A percentile compares a stretch with the other conserved stretches of the same genome.
phyloP scores from a whole-genome alignment of 2,113 vertebrate genomes.

The Chrysemys picta region DNA sequence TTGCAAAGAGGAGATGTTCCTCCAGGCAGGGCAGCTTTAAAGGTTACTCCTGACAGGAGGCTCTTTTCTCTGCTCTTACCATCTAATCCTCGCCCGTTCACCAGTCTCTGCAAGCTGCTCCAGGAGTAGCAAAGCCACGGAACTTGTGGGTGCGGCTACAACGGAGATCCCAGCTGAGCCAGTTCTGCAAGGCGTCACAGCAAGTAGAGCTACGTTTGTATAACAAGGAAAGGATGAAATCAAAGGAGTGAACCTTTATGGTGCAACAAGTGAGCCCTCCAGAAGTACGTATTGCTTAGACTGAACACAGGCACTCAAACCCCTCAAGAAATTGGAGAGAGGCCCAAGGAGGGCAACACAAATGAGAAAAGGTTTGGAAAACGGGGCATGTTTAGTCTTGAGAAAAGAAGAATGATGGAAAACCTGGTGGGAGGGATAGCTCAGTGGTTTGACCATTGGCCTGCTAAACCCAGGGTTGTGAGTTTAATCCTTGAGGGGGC shows the following conservation, averaged over 20 bases:
- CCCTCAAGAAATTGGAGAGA: neutral
- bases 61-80: neutral
- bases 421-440: no score
- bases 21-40: neutral
- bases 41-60: slow-evolving; percentile 23
- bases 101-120: neutral
- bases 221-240: slow-evolving; percentile 50
- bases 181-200: slow-evolving; percentile 63
- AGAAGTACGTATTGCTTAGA: neutral
- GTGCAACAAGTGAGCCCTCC: neutral
- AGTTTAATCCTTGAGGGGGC: no score
- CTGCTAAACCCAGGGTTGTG: no score
- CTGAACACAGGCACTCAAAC: neutral
- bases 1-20: neutral
- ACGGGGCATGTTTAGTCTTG: no score
- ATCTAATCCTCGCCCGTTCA: neutral
- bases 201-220: slow-evolving; percentile 32
- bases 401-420: no score
- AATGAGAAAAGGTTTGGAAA: no score
- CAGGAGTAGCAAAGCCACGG: neutral
- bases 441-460: no score
- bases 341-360: no score
- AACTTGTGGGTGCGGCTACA: slow-evolving; percentile 49
- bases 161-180: slow-evolving; percentile 42
- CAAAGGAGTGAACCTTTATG: slow-evolving; percentile 26